A percentile compares a stretch with the other conserved stretches of the same genome.
Evolutionary conservation across 2,888 invertebrate species (phyloP).

Genomic region (Cancer borealis): DNA sequence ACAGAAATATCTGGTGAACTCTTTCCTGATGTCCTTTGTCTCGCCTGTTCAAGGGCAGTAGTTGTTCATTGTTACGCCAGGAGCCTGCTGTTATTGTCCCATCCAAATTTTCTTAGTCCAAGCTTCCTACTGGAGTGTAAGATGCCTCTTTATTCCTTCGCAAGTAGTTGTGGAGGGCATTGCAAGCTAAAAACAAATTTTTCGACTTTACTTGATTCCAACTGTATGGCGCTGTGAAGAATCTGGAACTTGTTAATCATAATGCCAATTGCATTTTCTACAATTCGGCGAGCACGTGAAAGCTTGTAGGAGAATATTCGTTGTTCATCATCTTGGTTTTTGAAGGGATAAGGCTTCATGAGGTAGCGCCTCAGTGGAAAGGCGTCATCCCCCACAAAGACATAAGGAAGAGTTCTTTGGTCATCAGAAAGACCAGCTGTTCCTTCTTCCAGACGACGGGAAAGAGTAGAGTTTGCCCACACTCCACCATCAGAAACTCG

Average conservation of each 20-base stretch:
- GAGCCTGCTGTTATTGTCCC: neutral
- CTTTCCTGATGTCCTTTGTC: neutral
- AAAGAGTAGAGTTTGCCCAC: neutral
- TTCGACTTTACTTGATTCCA: neutral
- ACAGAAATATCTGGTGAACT: neutral
- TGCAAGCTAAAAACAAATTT: neutral
- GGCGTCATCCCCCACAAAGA: neutral
- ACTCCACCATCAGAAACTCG: too few species aligned
- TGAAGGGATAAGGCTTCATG: too few species aligned
- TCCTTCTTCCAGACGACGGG: neutral
- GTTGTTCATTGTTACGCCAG: neutral
- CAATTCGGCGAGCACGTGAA: too few species aligned
- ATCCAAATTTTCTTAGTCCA: too few species aligned
- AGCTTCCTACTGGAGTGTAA: neutral
- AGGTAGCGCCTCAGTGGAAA: neutral
- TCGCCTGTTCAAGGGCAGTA: neutral
- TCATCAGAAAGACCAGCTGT: conserved; percentile 11
- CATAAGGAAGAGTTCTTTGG: neutral
- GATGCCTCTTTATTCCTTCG: neutral
- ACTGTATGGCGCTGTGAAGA: neutral
- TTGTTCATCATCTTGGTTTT: too few species aligned
- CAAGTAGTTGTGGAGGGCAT: neutral
- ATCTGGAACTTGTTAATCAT: too few species aligned
- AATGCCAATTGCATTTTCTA: too few species aligned
- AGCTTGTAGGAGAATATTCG: too few species aligned